phyloP scores from a whole-genome alignment of 2,888 invertebrate species.

The Himalopsyche japonica region DNA sequence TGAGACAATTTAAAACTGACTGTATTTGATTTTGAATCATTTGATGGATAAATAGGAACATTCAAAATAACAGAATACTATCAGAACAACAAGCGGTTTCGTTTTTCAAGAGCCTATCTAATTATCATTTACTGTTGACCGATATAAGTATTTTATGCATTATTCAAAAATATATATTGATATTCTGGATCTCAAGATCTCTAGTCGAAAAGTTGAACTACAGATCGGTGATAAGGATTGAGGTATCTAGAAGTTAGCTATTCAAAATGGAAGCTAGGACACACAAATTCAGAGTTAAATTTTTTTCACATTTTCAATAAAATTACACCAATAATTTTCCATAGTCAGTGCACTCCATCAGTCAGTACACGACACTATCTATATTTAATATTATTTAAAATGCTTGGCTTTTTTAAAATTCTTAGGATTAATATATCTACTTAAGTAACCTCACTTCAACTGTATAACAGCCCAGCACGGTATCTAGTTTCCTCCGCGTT shows the following conservation, averaged over 20 bases:
- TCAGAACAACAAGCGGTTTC: no score
- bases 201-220: not conserved
- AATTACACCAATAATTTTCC: slow-evolving; percentile 21
- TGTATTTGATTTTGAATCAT: no score
- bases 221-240: not conserved
- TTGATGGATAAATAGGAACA: no score
- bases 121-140: no score
- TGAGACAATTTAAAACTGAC: no score
- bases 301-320: slow-evolving; percentile 13
- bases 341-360: slow-evolving; percentile 35
- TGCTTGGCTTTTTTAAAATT: slow-evolving; percentile 27
- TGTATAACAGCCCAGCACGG: slow-evolving; percentile 36
- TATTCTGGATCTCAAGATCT: not conserved
- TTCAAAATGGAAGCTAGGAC: slow-evolving; percentile 12
- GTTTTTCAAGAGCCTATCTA: no score
- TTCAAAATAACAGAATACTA: no score
- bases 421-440: slow-evolving; percentile 16
- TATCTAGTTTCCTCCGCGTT: slow-evolving; percentile 3
- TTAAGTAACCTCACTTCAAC: slow-evolving; percentile 16
- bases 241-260: not conserved
- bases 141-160: not conserved
- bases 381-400: slow-evolving; percentile 15
- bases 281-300: slow-evolving; percentile 1
- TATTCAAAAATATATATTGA: no score
- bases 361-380: slow-evolving; percentile 14